Conservation (phyloP, 2,888 invertebrate genomes). For the Molorchus minor region DNA sequence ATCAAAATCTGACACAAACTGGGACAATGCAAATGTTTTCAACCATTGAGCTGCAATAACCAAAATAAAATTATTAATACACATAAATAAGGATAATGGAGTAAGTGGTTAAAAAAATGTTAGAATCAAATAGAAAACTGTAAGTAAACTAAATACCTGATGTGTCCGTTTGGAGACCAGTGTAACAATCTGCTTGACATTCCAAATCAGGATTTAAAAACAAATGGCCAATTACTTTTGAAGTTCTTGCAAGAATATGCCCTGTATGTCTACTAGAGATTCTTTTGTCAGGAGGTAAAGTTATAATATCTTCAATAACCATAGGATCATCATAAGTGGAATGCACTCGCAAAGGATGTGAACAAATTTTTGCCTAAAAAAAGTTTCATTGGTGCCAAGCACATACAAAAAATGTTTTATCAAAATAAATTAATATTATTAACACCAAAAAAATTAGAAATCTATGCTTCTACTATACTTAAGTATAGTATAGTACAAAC, state of each 20-base stretch:
- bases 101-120: conserved; percentile 22
- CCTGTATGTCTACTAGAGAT: conserved; percentile 66
- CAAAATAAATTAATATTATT: too few species aligned
- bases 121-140: not conserved
- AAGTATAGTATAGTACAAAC: too few species aligned
- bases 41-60: conserved; percentile 72
- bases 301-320: conserved; percentile 75
- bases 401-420: too few species aligned
- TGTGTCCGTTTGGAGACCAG: conserved; percentile 74
- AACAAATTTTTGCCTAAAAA: conserved; percentile 79
- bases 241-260: conserved; percentile 65
- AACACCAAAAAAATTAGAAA: too few species aligned
- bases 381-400: too few species aligned
- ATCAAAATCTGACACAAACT: conserved; percentile 75
- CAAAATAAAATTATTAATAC: conserved; percentile 10
- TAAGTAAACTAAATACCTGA: conserved; percentile 67
- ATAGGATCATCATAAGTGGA: conserved; percentile 84
- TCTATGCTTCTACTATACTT: too few species aligned
- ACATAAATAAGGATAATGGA: too few species aligned
- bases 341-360: conserved; percentile 79
- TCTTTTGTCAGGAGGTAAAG: conserved; percentile 71
- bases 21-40: conserved; percentile 70
- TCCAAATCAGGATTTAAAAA: conserved; percentile 77
- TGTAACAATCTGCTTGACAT: conserved; percentile 80
- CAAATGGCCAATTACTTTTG: conserved; percentile 68